Evolutionary conservation across 1,140 invertebrate genomes (phyloP).

Genomic region (Sweltsa coloradensis): DNA sequence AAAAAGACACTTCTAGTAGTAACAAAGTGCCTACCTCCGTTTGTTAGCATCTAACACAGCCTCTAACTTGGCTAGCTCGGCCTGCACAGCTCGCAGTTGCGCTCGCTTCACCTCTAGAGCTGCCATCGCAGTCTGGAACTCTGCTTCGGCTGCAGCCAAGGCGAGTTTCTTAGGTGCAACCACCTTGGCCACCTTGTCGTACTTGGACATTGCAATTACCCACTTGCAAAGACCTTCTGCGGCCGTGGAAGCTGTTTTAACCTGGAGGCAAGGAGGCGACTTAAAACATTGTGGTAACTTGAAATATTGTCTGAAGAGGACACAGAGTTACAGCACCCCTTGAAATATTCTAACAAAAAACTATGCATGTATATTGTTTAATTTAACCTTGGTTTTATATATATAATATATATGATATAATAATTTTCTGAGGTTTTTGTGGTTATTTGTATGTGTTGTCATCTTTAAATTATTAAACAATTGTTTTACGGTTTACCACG

Average conservation of each 20-base stretch:
- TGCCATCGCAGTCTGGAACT: constrained; percentile 52
- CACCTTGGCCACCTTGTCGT: constrained; percentile 82
- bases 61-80: constrained; percentile 47
- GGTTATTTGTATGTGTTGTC: too few relatives aligned
- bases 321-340: too few relatives aligned
- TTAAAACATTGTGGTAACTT: too few relatives aligned
- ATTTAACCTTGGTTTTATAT: too few relatives aligned
- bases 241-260: constrained; percentile 54
- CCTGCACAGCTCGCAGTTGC: constrained; percentile 58
- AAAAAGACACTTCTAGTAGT: background rate
- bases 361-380: too few relatives aligned
- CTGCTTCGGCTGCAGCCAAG: constrained; percentile 59
- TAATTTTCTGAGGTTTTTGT: too few relatives aligned
- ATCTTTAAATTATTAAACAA: too few relatives aligned
- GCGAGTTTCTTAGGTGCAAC: constrained; percentile 75
- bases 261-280: too few relatives aligned
- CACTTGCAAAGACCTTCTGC: constrained; percentile 79
- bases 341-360: too few relatives aligned
- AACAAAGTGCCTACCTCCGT: constrained; percentile 18
- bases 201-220: constrained; percentile 86
- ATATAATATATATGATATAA: too few relatives aligned
- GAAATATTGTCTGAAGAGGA: too few relatives aligned
- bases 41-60: constrained; percentile 44
- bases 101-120: constrained; percentile 62
- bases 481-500: too few relatives aligned